Conservation (phyloP, 1,140 invertebrate genomes). For the Drosophila littoralis region DNA sequence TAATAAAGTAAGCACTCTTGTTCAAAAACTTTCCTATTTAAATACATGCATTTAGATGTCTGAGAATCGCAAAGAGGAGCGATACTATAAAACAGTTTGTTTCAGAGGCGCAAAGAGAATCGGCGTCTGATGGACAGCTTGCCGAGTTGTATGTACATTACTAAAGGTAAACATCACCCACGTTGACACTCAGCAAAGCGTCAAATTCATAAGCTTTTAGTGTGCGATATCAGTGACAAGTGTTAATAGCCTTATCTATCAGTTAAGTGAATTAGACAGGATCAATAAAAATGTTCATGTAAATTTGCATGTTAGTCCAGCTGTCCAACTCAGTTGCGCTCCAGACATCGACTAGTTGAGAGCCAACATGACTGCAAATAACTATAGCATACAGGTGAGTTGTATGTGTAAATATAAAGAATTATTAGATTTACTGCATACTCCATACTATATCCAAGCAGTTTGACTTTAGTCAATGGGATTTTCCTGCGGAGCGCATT, state of each 20-base stretch:
- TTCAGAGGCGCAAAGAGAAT: slow-evolving; percentile 18
- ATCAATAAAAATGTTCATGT: slow-evolving; percentile 56
- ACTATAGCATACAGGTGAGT: slow-evolving; percentile 38
- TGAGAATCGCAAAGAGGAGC: slow-evolving; percentile 18
- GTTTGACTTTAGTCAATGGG: slow-evolving; percentile 75
- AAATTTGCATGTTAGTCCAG: slow-evolving; percentile 42
- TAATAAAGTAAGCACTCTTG: too few species aligned
- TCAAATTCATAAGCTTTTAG: slow-evolving; percentile 59
- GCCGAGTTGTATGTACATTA: not conserved
- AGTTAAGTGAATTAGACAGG: slow-evolving; percentile 59
- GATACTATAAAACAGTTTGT: not conserved
- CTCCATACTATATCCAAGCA: slow-evolving; percentile 2
- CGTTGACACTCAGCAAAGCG: slow-evolving; percentile 5
- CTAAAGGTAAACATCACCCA: slow-evolving; percentile 16
- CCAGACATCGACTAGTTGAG: slow-evolving; percentile 11
- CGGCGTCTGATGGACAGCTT: not conserved
- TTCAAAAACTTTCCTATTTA: too few species aligned
- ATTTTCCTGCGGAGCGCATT: slow-evolving; percentile 84
- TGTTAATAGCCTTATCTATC: slow-evolving; percentile 74
- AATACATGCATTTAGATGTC: not conserved
- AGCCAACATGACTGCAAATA: slow-evolving; percentile 43
- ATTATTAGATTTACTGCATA: too few species aligned
- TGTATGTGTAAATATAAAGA: not conserved
- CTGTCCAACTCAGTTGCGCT: slow-evolving; percentile 39
- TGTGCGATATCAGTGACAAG: slow-evolving; percentile 65